Conservation (phyloP, 2,113 vertebrate genomes). For the Saimiri boliviensis region DNA sequence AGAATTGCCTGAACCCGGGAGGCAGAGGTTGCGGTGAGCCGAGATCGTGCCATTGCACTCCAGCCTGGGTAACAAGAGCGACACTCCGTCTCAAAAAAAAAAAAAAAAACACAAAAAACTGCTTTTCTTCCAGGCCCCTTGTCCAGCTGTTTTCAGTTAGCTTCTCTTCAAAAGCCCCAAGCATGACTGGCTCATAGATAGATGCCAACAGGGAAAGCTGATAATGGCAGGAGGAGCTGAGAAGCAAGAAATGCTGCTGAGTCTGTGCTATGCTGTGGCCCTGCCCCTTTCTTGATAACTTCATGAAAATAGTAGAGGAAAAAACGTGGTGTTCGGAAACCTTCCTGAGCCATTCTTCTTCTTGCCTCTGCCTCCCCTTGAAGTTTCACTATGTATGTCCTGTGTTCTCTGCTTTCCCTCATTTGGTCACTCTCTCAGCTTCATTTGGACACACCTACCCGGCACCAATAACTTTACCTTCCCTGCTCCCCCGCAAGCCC, state of each 20-base stretch:
- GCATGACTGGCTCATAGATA: not conserved
- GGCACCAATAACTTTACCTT: too few species aligned
- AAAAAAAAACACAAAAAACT: too few species aligned
- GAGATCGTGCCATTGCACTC: too few species aligned
- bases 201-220: not conserved
- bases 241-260: not conserved
- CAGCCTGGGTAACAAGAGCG: too few species aligned
- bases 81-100: too few species aligned
- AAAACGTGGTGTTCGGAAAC: not conserved
- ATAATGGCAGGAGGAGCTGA: not conserved
- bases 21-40: too few species aligned
- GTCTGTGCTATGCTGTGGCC: not conserved
- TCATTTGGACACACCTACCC: not conserved
- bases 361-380: not conserved
- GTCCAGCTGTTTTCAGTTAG: not conserved
- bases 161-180: not conserved
- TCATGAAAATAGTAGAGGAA: not conserved
- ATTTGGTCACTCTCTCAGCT: not conserved
- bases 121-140: not conserved
- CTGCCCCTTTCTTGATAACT: not conserved
- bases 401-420: not conserved
- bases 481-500: fast-evolving
- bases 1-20: too few species aligned
- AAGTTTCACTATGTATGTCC: not conserved
- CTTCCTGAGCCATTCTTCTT: not conserved